A percentile compares a stretch with the other conserved stretches of the same genome.
Conservation (phyloP, 2,113 vertebrate species). For the Ahaetulla prasina region DNA sequence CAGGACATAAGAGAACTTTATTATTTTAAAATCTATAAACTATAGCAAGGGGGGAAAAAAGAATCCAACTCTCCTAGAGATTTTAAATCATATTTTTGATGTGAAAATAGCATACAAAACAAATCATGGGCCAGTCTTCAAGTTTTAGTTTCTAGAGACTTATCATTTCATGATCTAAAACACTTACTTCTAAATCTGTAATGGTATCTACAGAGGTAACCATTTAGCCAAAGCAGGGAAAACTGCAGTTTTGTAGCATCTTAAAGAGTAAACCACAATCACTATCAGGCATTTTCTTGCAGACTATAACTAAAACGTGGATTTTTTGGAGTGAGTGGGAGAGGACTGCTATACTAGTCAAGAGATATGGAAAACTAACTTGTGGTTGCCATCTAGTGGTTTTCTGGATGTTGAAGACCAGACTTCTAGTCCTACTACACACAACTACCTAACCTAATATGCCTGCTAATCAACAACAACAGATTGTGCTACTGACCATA, state of each 20-base stretch:
- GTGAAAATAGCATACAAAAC: neutral
- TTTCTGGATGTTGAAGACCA: neutral
- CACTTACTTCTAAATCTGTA: neutral
- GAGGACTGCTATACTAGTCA: neutral
- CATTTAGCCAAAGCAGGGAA: neutral
- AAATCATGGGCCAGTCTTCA: neutral
- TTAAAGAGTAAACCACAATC: neutral
- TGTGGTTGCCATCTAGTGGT: neutral
- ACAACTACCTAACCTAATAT: neutral
- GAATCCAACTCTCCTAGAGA: neutral
- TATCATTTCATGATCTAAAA: neutral
- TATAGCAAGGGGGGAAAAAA: neutral
- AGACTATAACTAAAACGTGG: neutral
- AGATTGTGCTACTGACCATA: neutral
- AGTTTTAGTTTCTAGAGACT: neutral
- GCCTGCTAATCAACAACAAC: neutral
- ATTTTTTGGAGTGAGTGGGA: neutral
- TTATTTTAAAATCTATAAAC: neutral
- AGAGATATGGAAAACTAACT: neutral
- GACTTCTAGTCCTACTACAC: neutral
- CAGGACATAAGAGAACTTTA: neutral
- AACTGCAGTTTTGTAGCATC: neutral
- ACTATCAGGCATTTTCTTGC: neutral
- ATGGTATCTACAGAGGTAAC: neutral
- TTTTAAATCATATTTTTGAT: neutral